A percentile compares a stretch with the other conserved stretches of the same genome.
Evolutionary conservation across 92 coral and sea anemone species (phyloP).

Genomic region (Zoanthus sociatus): DNA sequence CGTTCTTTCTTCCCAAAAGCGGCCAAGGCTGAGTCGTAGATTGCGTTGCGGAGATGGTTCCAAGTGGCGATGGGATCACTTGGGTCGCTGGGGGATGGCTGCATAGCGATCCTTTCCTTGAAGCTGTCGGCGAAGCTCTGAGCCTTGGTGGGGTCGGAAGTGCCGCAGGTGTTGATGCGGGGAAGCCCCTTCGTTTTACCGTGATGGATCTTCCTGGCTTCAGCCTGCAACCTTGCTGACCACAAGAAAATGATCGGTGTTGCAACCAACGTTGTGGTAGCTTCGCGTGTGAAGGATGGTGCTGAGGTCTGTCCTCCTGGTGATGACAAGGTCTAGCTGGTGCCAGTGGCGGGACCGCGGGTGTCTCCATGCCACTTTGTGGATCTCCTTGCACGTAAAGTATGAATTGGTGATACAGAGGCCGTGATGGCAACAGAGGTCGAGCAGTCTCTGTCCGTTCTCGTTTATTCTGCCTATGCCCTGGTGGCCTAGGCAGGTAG

Average conservation of each 20-base stretch:
- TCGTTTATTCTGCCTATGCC: not conserved
- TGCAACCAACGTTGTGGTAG: not conserved
- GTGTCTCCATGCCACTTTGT: not conserved
- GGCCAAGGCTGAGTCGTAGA: no score
- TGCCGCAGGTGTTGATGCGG: not conserved
- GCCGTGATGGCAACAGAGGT: no score
- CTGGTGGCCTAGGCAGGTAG: not conserved
- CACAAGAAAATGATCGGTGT: not conserved
- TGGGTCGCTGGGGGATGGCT: constrained; percentile 1
- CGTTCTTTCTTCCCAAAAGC: no score
- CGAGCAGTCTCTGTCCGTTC: no score
- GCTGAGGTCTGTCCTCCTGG: not conserved
- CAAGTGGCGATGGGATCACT: not conserved
- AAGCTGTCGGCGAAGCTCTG: not conserved
- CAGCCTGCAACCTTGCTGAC: not conserved
- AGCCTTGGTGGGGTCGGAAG: not conserved
- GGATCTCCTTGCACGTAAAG: not conserved
- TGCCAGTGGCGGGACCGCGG: not conserved
- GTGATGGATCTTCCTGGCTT: not conserved
- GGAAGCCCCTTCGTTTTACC: not conserved
- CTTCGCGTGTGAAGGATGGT: no score
- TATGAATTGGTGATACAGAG: no score
- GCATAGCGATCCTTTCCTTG: not conserved
- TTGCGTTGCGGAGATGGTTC: not conserved
- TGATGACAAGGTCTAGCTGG: not conserved